Evolutionary conservation across 2,888 invertebrate genomes (phyloP).

Genomic region (Actias luna): DNA sequence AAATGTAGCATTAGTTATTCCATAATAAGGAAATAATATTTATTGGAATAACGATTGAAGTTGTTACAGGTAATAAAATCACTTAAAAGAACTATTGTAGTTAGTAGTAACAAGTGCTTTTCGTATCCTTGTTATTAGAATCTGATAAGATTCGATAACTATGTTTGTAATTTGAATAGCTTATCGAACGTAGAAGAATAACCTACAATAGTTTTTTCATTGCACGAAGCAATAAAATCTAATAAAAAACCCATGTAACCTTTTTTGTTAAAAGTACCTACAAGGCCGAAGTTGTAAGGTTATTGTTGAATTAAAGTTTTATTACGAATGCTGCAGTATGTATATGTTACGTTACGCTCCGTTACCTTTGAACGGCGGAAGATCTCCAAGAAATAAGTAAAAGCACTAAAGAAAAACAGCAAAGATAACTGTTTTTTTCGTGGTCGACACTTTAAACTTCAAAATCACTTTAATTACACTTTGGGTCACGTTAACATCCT

Average conservation of each 20-base stretch:
- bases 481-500: conserved; percentile 8
- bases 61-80: background rate
- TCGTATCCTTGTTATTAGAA: conserved; percentile 7
- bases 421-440: conserved; percentile 42
- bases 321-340: conserved; percentile 52
- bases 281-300: conserved; percentile 25
- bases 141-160: conserved; percentile 18
- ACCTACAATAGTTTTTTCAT: background rate
- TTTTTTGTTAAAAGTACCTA: conserved; percentile 23
- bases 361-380: conserved; percentile 60
- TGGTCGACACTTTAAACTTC: conserved; percentile 25
- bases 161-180: background rate
- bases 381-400: conserved; percentile 57
- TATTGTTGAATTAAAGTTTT: conserved; percentile 27
- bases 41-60: background rate
- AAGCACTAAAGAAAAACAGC: conserved; percentile 55
- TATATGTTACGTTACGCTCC: conserved; percentile 50
- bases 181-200: background rate
- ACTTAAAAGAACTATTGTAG: background rate
- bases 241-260: conserved; percentile 5
- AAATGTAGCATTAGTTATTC: background rate
- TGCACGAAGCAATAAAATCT: background rate
- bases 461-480: conserved; percentile 26
- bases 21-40: background rate
- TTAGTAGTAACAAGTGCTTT: background rate